phyloP scores from a whole-genome alignment of 2,113 vertebrate genomes.

The Todiramphus saurophagus region DNA sequence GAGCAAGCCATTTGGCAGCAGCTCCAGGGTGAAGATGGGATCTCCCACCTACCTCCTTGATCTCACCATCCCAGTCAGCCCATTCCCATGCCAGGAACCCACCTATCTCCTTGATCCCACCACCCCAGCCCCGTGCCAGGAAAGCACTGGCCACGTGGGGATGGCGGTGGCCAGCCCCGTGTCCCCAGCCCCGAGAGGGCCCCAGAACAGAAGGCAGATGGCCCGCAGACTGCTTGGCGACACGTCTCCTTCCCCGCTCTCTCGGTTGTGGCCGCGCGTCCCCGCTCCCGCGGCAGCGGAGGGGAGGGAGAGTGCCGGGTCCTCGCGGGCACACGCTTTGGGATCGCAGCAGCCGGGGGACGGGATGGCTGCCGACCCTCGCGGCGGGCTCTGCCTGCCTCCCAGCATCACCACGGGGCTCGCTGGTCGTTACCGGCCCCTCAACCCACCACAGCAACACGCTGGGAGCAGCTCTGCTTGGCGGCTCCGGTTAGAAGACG shows the following conservation, averaged over 20 bases:
- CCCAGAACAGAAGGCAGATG: background rate
- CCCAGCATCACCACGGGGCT: fast-evolving
- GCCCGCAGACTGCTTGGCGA: background rate
- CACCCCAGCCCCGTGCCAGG: fast-evolving
- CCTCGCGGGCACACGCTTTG: fast-evolving
- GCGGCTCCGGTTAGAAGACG: background rate
- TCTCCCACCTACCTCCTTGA: background rate
- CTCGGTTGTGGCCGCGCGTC: background rate
- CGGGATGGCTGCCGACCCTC: background rate
- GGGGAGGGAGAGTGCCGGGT: background rate
- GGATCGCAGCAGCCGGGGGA: background rate
- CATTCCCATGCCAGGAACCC: fast-evolving
- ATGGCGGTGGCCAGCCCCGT: fast-evolving
- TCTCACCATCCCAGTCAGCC: background rate
- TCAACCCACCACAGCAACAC: fast-evolving
- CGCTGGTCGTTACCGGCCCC: background rate
- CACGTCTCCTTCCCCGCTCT: background rate
- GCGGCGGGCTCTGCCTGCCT: fast-evolving
- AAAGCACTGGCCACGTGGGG: background rate
- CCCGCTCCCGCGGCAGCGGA: background rate
- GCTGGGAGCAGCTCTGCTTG: background rate
- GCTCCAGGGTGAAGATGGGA: background rate
- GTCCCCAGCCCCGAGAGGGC: background rate
- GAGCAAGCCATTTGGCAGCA: background rate
- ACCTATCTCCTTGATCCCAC: background rate